Percentiles rank a stretch among this genome's conserved stretches.
phyloP scores from a whole-genome alignment of 2,113 vertebrate genomes.

The Aix galericulata region DNA sequence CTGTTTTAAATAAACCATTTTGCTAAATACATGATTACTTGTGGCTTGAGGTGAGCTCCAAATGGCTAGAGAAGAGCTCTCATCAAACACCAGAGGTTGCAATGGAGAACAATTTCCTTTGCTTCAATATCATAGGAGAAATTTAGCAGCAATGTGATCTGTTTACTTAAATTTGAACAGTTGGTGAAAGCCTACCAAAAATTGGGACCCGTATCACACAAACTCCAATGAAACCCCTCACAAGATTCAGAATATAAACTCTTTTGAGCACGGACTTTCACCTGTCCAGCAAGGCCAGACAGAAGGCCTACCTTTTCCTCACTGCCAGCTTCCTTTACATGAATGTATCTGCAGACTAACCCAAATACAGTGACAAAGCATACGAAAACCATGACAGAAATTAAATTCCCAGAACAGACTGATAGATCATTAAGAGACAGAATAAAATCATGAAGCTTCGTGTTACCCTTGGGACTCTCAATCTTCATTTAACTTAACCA shows the following conservation, averaged over 20 bases:
- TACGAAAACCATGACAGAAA: not conserved
- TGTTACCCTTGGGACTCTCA: not conserved
- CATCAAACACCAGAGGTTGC: not conserved
- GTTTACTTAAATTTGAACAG: not conserved
- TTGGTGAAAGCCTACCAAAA: not conserved
- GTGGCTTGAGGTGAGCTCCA: not conserved
- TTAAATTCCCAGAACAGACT: not conserved
- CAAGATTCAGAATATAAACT: not conserved
- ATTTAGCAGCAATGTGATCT: not conserved
- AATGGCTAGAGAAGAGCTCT: not conserved
- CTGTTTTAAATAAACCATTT: not conserved
- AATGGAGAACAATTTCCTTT: fast-evolving
- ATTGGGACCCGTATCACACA: not conserved
- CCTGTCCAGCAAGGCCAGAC: not conserved
- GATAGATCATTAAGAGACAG: not conserved
- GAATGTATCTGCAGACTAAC: not conserved
- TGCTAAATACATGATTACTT: not conserved
- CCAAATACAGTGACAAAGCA: not conserved
- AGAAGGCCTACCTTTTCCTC: not conserved
- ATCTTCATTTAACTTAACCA: not conserved
- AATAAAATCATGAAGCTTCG: not conserved
- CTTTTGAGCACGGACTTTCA: not conserved
- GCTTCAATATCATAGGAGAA: not conserved
- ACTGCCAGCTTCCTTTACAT: not conserved
- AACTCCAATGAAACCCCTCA: fast-evolving